Percentiles rank a stretch among this genome's conserved stretches.
These are phyloP conservation scores for Lypha dubia DNA, from an alignment of 2,888 invertebrate species.

Conservation along the genomic window DNA sequence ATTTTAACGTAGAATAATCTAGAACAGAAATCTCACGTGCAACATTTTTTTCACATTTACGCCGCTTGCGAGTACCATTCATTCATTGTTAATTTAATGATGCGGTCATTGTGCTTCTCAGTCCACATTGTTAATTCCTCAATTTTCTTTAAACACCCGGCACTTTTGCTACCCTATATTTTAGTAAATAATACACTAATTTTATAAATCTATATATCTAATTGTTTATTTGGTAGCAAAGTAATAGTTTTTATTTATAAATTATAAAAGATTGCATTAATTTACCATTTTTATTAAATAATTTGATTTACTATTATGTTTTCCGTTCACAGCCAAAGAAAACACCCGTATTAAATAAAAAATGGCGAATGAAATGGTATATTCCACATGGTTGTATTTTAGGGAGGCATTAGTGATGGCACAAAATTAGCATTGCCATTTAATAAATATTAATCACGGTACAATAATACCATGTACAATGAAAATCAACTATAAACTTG, in stretches of 20 bases:
- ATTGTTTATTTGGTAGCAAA: slow-evolving; percentile 30
- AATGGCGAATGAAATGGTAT: slow-evolving; percentile 74
- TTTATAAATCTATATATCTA: neutral
- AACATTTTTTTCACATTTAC: slow-evolving; percentile 36
- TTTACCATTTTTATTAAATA: slow-evolving; percentile 73
- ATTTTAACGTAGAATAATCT: slow-evolving; percentile 48
- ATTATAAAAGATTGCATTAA: slow-evolving; percentile 34
- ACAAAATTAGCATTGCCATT: neutral
- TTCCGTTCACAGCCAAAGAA: slow-evolving; percentile 62
- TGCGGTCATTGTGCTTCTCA: slow-evolving; percentile 71
- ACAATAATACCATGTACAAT: too few relatives aligned
- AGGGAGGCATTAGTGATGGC: neutral
- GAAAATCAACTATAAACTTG: too few relatives aligned
- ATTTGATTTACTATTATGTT: slow-evolving; percentile 62
- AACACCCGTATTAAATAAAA: slow-evolving; percentile 71
- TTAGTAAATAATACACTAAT: slow-evolving; percentile 27
- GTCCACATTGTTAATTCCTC: slow-evolving; percentile 47
- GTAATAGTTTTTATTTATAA: slow-evolving; percentile 64
- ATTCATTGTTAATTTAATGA: slow-evolving; percentile 53
- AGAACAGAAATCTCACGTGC: slow-evolving; percentile 67
- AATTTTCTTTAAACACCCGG: slow-evolving; percentile 72
- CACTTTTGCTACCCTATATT: slow-evolving; percentile 53
- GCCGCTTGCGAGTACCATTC: too few relatives aligned
- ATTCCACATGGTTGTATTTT: slow-evolving; percentile 46
- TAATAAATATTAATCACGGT: too few relatives aligned